A percentile compares a stretch with the other conserved stretches of the same genome.
These are phyloP conservation scores for Volucella zonaria DNA, from an alignment of 2,888 invertebrate genomes.

Conservation along the genomic window DNA sequence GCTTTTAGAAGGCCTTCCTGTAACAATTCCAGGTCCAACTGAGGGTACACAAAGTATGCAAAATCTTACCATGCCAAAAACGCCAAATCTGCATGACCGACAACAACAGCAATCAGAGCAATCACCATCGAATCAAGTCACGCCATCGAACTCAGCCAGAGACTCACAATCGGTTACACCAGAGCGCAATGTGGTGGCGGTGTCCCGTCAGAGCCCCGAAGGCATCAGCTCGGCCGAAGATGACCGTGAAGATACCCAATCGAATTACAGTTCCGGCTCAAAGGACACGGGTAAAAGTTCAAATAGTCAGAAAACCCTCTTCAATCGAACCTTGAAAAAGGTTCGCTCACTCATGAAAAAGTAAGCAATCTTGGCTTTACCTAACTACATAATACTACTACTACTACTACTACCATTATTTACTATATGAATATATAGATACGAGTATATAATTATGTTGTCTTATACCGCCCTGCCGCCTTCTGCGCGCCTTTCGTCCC, in stretches of 20 bases:
- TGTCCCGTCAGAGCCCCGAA: slow-evolving; percentile 80
- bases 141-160: slow-evolving; percentile 74
- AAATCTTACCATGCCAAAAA: slow-evolving; percentile 79
- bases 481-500: slow-evolving; percentile 64
- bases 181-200: slow-evolving; percentile 75
- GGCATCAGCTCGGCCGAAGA: slow-evolving; percentile 82
- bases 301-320: slow-evolving; percentile 86
- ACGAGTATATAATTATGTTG: slow-evolving; percentile 61
- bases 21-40: slow-evolving; percentile 79
- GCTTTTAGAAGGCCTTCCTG: slow-evolving; percentile 83
- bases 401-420: slow-evolving; percentile 67
- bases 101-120: slow-evolving; percentile 70
- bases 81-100: slow-evolving; percentile 74
- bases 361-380: slow-evolving; percentile 79
- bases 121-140: slow-evolving; percentile 48
- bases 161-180: slow-evolving; percentile 80
- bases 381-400: slow-evolving; percentile 23
- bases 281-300: slow-evolving; percentile 74
- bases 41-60: slow-evolving; percentile 82
- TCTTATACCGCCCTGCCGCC: slow-evolving; percentile 60
- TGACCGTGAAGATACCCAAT: slow-evolving; percentile 80
- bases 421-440: slow-evolving; percentile 36
- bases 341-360: slow-evolving; percentile 89
- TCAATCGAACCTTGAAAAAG: slow-evolving; percentile 93
- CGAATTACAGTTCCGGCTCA: slow-evolving; percentile 75